Conservation (phyloP, 2,888 invertebrate species). For the Punctoribates punctum region DNA sequence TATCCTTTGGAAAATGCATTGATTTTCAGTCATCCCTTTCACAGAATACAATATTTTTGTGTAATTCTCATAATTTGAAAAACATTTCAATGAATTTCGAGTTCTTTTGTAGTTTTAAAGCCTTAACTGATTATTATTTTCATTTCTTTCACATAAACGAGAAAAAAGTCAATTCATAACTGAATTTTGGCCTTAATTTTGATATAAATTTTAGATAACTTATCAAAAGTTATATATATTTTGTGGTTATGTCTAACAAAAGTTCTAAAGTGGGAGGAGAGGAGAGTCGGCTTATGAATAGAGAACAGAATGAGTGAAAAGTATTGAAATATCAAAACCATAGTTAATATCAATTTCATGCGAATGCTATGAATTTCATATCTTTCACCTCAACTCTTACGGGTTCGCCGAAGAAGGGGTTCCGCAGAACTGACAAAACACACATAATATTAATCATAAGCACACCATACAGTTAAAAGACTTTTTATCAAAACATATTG, state of each 20-base stretch:
- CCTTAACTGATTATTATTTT: too few relatives aligned
- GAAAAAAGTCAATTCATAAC: too few relatives aligned
- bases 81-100: too few relatives aligned
- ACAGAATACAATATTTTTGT: too few relatives aligned
- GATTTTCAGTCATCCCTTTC: too few relatives aligned
- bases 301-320: not conserved
- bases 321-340: not conserved
- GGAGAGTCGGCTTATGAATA: not conserved
- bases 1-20: too few relatives aligned
- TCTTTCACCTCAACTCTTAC: constrained; percentile 32
- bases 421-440: not conserved
- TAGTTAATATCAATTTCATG: constrained; percentile 33
- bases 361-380: constrained; percentile 28
- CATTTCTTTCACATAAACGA: too few relatives aligned
- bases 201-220: not conserved
- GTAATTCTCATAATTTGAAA: too few relatives aligned
- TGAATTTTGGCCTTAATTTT: too few relatives aligned
- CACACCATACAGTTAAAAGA: constrained; percentile 2
- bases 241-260: not conserved
- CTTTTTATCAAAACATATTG: constrained; percentile 21
- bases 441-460: constrained; percentile 8
- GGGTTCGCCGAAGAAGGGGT: not conserved
- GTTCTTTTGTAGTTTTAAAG: too few relatives aligned
- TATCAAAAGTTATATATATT: not conserved
- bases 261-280: constrained; percentile 21